These are phyloP conservation scores for Psittacara wagleri DNA, from an alignment of 2,113 vertebrate species.

Conservation along the genomic window DNA sequence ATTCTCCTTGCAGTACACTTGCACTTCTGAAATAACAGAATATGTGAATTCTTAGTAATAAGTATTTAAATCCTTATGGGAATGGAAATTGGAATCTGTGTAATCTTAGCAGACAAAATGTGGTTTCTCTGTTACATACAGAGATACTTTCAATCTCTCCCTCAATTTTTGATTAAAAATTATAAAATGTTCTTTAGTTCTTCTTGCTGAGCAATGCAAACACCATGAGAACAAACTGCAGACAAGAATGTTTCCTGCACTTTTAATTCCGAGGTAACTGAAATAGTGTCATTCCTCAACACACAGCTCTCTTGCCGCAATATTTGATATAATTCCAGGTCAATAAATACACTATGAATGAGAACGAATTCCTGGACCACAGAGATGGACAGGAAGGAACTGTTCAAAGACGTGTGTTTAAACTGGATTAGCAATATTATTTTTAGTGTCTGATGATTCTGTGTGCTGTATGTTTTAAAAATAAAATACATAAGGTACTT, in stretches of 20 bases:
- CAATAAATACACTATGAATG: neutral
- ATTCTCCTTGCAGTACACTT: neutral
- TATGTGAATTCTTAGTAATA: neutral
- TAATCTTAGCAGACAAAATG: neutral
- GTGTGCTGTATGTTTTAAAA: neutral
- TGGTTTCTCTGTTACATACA: neutral
- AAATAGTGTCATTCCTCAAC: neutral
- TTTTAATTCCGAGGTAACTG: neutral
- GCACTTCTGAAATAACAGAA: neutral
- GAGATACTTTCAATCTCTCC: neutral
- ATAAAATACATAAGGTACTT: neutral
- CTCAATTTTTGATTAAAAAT: neutral
- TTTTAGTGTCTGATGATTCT: neutral
- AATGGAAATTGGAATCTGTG: neutral
- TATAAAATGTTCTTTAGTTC: neutral
- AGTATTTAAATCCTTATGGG: neutral
- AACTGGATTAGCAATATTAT: neutral
- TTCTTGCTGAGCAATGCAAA: neutral
- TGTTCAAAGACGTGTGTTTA: neutral
- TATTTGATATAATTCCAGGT: neutral
- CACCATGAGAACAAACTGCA: neutral
- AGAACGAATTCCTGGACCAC: neutral
- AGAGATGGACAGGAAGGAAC: neutral
- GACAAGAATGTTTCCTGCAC: neutral
- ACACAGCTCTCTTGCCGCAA: neutral